Conservation (phyloP, 2,113 vertebrate genomes). For the Serilophus lunatus region DNA sequence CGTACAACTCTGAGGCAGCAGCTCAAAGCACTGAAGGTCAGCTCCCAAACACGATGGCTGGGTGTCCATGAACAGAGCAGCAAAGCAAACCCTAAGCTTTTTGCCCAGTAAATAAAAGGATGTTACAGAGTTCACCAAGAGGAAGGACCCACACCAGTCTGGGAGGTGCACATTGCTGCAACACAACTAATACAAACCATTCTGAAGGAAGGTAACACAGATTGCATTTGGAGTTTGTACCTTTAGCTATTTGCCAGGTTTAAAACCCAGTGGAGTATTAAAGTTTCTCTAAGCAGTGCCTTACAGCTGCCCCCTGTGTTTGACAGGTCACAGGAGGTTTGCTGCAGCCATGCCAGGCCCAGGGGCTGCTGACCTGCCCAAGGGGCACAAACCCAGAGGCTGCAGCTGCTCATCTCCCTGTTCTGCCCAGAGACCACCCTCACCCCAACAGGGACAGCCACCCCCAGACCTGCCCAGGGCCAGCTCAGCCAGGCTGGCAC, state of each 20-base stretch:
- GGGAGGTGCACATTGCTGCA: background rate
- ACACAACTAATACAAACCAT: background rate
- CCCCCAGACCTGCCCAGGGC: background rate
- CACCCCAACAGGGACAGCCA: background rate
- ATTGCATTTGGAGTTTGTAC: background rate
- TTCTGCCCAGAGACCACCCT: rapidly evolving
- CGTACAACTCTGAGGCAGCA: no score
- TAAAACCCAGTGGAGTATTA: background rate
- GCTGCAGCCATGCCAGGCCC: background rate
- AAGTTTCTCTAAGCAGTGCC: background rate
- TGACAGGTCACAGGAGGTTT: background rate
- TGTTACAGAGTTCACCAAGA: background rate
- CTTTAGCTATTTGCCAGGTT: background rate
- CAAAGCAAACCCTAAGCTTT: background rate
- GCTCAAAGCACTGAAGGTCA: background rate
- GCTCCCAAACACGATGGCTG: rapidly evolving
- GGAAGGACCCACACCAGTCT: background rate
- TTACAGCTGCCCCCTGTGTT: background rate
- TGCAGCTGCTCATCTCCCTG: background rate
- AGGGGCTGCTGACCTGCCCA: background rate
- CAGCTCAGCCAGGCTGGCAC: background rate
- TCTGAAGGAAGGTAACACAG: background rate
- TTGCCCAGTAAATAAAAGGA: background rate
- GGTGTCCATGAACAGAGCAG: background rate
- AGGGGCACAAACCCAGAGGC: background rate